phyloP scores from a whole-genome alignment of 2,113 vertebrate species.

The Leptocoma aspasia region DNA sequence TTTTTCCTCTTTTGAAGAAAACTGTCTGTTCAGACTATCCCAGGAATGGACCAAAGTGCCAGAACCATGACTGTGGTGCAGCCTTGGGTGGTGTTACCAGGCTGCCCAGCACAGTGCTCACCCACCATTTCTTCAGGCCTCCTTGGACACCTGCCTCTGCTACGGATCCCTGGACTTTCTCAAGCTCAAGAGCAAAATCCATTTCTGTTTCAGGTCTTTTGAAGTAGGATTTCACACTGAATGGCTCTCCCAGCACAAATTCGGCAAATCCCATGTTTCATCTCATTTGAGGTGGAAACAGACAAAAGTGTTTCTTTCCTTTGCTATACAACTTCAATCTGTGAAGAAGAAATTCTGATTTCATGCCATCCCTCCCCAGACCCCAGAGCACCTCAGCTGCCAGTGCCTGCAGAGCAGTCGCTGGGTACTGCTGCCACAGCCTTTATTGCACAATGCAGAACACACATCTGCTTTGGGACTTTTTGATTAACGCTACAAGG shows the following conservation, averaged over 20 bases:
- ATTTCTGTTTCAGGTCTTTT: background rate
- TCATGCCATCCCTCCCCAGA: background rate
- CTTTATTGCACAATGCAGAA: background rate
- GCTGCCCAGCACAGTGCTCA: background rate
- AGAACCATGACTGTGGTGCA: background rate
- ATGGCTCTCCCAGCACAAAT: background rate
- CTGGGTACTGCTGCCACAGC: background rate
- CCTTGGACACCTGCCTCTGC: background rate
- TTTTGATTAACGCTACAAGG: background rate
- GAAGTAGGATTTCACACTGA: background rate
- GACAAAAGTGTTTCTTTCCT: background rate
- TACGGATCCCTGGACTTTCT: background rate
- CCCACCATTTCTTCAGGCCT: background rate
- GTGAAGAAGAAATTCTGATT: background rate
- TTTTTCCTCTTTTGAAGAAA: background rate
- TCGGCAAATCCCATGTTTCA: background rate
- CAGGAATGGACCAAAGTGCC: background rate
- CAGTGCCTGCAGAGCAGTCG: background rate
- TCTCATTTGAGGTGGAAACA: background rate
- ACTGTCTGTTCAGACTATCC: background rate
- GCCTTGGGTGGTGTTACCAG: accelerated
- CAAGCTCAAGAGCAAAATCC: background rate
- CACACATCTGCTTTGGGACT: background rate
- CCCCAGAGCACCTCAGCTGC: background rate
- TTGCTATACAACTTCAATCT: background rate